A percentile compares a stretch with the other conserved stretches of the same genome.
Evolutionary conservation across 2,888 invertebrate genomes (phyloP).

Genomic region (Serrognathus titanus): DNA sequence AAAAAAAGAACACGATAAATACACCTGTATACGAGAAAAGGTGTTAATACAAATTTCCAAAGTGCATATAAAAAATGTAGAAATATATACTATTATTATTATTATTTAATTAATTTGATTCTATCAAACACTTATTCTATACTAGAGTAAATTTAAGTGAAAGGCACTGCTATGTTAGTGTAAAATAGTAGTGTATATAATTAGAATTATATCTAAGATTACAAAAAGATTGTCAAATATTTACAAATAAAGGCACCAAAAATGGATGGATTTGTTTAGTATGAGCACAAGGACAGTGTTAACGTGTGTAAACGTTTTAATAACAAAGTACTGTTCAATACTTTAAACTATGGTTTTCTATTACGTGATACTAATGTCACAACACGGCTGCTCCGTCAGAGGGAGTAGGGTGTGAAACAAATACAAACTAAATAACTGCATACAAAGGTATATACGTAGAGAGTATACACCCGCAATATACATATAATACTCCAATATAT

Average conservation of each 20-base stretch:
- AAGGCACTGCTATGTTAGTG: conserved; percentile 39
- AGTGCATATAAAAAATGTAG: conserved; percentile 20
- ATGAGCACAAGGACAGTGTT: conserved; percentile 41
- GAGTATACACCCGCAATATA: conserved; percentile 6
- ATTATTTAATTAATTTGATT: conserved; percentile 6
- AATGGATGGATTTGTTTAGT: conserved; percentile 48
- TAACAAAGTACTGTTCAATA: conserved; percentile 20
- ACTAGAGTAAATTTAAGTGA: conserved; percentile 20
- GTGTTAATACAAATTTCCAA: conserved; percentile 7
- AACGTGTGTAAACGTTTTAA: neutral
- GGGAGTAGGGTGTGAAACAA: conserved; percentile 24
- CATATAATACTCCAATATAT: conserved; percentile 3
- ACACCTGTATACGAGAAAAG: conserved; percentile 2
- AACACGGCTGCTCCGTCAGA: conserved; percentile 19
- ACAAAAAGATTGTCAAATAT: conserved; percentile 39
- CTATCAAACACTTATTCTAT: conserved; percentile 21
- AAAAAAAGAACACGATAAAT: conserved; percentile 5
- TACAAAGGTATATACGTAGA: conserved; percentile 7
- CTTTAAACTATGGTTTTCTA: conserved; percentile 2
- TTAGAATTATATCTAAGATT: conserved; percentile 20
- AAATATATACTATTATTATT: conserved; percentile 20
- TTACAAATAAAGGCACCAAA: conserved; percentile 46
- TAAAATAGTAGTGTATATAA: conserved; percentile 27
- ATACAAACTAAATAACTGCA: conserved; percentile 9
- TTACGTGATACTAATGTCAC: conserved; percentile 15